Percentiles rank a stretch among this genome's conserved stretches.
Evolutionary conservation across 2,797 vertebrate genomes (phyloP).

Genomic region (Carcharodon carcharias): DNA sequence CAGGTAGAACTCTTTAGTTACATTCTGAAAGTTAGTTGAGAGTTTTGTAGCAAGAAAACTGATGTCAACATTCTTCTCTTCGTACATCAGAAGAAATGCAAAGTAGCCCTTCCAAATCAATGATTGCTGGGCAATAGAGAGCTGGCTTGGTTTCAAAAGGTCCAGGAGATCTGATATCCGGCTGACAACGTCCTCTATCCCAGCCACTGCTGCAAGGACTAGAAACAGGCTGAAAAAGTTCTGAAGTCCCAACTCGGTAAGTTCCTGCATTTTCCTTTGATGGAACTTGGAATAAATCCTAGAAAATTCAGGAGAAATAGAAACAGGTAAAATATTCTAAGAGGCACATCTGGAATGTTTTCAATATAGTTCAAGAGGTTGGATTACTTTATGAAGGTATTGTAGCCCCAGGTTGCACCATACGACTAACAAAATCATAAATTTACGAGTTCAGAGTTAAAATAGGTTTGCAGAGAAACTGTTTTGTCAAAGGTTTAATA

Average conservation of each 20-base stretch:
- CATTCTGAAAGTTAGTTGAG: constrained; percentile 69
- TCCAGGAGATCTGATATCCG: constrained; percentile 72
- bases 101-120: constrained; percentile 81
- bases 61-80: constrained; percentile 79
- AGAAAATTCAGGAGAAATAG: constrained; percentile 26
- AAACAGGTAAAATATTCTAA: neutral
- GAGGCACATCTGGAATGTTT: too few species aligned
- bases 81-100: constrained; percentile 75
- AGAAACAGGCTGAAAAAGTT: constrained; percentile 88
- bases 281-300: constrained; percentile 98
- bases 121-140: constrained; percentile 55
- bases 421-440: neutral
- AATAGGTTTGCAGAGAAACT: neutral
- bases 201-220: constrained; percentile 68
- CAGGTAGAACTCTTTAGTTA: constrained; percentile 84
- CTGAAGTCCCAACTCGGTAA: constrained; percentile 81
- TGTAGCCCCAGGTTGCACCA: neutral
- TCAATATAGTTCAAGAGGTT: neutral
- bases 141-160: constrained; percentile 62
- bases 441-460: neutral
- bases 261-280: constrained; percentile 82
- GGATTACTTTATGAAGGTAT: neutral
- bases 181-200: constrained; percentile 78
- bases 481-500: neutral
- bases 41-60: constrained; percentile 71